phyloP scores from a whole-genome alignment of 2,113 vertebrate species.

The Myanophis thanlyinensis region DNA sequence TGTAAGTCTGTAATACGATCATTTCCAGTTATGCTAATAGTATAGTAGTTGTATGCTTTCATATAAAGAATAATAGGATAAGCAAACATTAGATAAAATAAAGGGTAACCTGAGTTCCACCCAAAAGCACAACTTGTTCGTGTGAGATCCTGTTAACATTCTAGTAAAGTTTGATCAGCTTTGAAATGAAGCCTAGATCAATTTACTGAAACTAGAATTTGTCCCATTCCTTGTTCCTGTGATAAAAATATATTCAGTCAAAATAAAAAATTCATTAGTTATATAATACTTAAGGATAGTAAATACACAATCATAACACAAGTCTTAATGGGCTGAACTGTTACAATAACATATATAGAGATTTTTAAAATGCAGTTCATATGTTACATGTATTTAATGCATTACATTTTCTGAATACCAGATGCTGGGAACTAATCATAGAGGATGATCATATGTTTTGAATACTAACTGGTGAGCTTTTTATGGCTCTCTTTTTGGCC shows the following conservation, averaged over 20 bases:
- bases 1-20: not conserved
- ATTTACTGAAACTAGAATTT: not conserved
- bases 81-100: constrained; percentile 39
- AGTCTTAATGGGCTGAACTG: not conserved
- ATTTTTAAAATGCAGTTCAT: not conserved
- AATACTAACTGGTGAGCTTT: not conserved
- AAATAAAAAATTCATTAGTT: not conserved
- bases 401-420: too few relatives aligned
- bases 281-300: not conserved
- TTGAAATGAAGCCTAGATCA: constrained; percentile 12
- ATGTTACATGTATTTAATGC: too few relatives aligned
- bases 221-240: not conserved
- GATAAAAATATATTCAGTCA: not conserved
- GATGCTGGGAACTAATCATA: not conserved
- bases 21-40: constrained; percentile 4
- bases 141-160: constrained; percentile 21
- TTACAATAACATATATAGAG: not conserved
- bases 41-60: not conserved
- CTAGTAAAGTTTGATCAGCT: not conserved
- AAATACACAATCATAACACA: not conserved
- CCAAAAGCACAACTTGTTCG: constrained; percentile 19
- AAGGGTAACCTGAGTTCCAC: constrained; percentile 16
- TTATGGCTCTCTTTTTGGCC: not conserved
- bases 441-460: not conserved
- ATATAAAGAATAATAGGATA: constrained; percentile 14